phyloP scores from a whole-genome alignment of 2,113 vertebrate genomes.

The Zosterops japonicus region DNA sequence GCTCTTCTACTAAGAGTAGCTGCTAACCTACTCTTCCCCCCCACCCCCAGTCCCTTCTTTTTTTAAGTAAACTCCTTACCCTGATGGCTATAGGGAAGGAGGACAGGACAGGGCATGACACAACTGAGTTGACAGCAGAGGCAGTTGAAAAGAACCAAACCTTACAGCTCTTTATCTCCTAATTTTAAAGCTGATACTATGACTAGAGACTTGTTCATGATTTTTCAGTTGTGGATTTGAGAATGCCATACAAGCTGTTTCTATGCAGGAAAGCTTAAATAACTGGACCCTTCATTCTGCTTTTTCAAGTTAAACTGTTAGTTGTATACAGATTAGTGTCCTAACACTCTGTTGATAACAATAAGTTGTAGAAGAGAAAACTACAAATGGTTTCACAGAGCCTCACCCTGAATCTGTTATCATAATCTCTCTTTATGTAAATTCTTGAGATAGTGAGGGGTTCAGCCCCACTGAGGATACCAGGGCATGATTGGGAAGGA shows the following conservation, averaged over 20 bases:
- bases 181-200: background rate
- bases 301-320: background rate
- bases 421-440: background rate
- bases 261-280: background rate
- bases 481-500: background rate
- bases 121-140: background rate
- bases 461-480: background rate
- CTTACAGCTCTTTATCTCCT: background rate
- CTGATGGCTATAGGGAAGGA: background rate
- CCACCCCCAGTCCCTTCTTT: background rate
- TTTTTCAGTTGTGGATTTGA: background rate
- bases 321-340: background rate
- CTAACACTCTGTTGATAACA: background rate
- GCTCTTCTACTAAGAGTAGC: background rate
- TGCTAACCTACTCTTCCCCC: background rate
- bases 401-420: background rate
- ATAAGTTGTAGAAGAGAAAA: background rate
- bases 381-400: background rate
- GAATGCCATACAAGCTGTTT: background rate
- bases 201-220: background rate
- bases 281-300: background rate
- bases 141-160: background rate
- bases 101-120: background rate
- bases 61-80: background rate
- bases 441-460: background rate